phyloP scores from a whole-genome alignment of 2,797 vertebrate species.

The Euphonia xanthogaster region DNA sequence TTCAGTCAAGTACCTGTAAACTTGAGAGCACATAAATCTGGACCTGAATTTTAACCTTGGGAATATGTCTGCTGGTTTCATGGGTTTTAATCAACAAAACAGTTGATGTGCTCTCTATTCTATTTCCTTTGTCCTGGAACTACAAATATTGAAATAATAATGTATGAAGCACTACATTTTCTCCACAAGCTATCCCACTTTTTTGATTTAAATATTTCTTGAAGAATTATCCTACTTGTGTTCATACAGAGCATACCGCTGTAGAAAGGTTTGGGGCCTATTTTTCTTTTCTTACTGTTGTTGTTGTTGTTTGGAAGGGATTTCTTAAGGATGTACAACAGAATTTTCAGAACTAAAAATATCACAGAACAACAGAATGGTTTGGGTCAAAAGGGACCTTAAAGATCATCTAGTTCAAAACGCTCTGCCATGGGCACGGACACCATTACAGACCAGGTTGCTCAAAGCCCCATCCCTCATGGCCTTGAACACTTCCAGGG shows the following conservation, averaged over 20 bases:
- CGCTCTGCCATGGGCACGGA: rapidly evolving
- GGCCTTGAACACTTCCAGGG: neutral
- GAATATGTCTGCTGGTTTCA: neutral
- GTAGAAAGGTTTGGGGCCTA: neutral
- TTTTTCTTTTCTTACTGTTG: neutral
- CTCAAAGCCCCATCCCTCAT: neutral
- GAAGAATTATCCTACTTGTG: neutral
- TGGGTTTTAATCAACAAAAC: neutral
- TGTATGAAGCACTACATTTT: neutral
- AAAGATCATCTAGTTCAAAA: rapidly evolving
- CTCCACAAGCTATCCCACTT: neutral
- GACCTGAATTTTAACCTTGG: neutral
- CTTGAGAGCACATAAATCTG: neutral
- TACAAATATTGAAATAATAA: neutral
- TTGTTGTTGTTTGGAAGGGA: neutral
- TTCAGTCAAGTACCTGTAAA: neutral
- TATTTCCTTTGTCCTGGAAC: neutral
- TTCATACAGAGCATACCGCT: neutral
- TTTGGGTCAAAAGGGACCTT: neutral
- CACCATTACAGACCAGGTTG: too few relatives aligned
- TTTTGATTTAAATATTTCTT: neutral
- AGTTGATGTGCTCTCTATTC: neutral
- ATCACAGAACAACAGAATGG: neutral
- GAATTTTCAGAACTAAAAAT: neutral
- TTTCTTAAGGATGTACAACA: neutral